phyloP scores from a whole-genome alignment of 2,888 invertebrate species.

The Tineola bisselliella region DNA sequence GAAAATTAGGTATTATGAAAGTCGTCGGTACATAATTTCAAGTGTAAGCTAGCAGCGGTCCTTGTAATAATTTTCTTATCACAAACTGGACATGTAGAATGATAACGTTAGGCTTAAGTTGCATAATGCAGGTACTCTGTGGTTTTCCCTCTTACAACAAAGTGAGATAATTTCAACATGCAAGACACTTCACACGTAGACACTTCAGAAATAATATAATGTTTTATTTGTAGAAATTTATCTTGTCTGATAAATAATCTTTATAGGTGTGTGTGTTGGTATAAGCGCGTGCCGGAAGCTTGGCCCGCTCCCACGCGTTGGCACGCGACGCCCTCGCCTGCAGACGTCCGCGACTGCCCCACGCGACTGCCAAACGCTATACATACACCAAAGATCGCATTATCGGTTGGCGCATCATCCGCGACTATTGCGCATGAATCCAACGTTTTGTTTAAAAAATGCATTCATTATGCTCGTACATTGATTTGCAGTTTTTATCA shows the following conservation, averaged over 20 bases:
- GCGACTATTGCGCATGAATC: background rate
- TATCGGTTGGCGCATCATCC: background rate
- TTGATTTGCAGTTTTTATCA: too few relatives aligned
- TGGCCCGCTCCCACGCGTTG: constrained; percentile 50
- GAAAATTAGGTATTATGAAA: too few relatives aligned
- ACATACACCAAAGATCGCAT: background rate
- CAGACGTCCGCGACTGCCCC: constrained; percentile 20
- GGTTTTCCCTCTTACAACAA: background rate
- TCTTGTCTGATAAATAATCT: background rate
- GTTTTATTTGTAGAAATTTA: background rate
- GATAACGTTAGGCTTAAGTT: background rate
- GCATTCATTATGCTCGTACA: too few relatives aligned
- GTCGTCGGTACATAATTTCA: too few relatives aligned
- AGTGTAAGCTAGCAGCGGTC: too few relatives aligned
- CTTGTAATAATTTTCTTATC: too few relatives aligned
- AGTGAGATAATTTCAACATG: background rate
- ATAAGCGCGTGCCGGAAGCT: constrained; percentile 44
- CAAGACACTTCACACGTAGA: background rate
- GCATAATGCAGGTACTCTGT: background rate
- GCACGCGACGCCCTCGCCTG: constrained; percentile 35
- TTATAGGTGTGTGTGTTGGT: background rate
- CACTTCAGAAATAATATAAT: background rate
- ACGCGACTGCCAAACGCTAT: constrained; percentile 1
- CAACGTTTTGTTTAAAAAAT: background rate
- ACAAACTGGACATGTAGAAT: too few relatives aligned